Conservation (phyloP, 2,113 vertebrate genomes). For the Calyptomena viridis region DNA sequence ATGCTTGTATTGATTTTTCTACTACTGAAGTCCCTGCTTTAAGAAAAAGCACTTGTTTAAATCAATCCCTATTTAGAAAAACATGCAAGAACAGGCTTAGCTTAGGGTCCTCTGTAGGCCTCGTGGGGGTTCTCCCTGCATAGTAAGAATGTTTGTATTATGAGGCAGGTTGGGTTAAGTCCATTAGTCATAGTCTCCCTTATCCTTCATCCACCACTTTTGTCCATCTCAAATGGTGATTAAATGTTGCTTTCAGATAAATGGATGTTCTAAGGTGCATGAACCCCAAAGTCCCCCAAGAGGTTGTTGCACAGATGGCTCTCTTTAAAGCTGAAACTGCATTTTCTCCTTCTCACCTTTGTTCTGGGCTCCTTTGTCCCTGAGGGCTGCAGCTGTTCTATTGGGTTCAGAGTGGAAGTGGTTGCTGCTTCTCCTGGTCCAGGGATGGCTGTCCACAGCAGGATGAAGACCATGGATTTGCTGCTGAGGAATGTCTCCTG, state of each 20-base stretch:
- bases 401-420: not conserved
- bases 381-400: not conserved
- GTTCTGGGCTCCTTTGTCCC: not conserved
- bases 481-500: not conserved
- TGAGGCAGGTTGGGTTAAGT: not conserved
- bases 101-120: not conserved
- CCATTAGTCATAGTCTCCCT: not conserved
- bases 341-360: not conserved
- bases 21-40: not conserved
- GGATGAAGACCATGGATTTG: not conserved
- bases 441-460: not conserved
- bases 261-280: not conserved
- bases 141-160: not conserved
- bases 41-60: not conserved
- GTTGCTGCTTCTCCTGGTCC: not conserved
- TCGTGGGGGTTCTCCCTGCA: not conserved
- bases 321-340: not conserved
- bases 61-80: not conserved
- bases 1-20: conserved; percentile 17
- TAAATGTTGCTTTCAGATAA: not conserved
- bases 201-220: not conserved
- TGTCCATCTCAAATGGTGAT: not conserved
- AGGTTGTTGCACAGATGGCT: not conserved
- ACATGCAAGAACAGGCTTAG: not conserved
- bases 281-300: not conserved